phyloP scores from a whole-genome alignment of 2,113 vertebrate genomes.

The Bujurquina vittata region DNA sequence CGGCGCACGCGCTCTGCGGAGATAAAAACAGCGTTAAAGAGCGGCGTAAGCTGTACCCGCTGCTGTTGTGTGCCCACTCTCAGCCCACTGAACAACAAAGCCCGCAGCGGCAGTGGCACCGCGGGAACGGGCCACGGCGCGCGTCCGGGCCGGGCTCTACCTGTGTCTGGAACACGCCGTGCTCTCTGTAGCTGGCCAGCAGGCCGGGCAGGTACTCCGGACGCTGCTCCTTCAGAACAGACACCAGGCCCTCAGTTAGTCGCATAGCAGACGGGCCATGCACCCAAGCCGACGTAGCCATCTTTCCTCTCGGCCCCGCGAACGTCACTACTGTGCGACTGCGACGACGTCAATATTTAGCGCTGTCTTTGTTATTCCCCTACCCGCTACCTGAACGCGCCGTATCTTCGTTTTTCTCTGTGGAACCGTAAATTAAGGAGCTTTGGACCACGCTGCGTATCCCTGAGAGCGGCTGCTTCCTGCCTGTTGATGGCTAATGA shows the following conservation, averaged over 20 bases:
- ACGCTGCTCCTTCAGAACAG: slow-evolving; percentile 78
- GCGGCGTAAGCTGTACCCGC: background rate
- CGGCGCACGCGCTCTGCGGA: slow-evolving; percentile 77
- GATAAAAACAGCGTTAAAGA: background rate
- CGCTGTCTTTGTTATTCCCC: slow-evolving; percentile 7
- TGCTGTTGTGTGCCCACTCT: background rate
- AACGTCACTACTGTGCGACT: slow-evolving; percentile 56
- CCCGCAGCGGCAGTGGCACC: background rate
- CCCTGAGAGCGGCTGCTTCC: background rate
- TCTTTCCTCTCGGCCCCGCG: slow-evolving; percentile 54
- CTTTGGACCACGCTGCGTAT: fast-evolving
- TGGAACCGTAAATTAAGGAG: background rate
- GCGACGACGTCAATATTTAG: background rate
- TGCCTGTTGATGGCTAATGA: slow-evolving; percentile 79
- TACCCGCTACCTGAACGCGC: fast-evolving
- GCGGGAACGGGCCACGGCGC: background rate
- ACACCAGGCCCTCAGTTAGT: slow-evolving; percentile 79
- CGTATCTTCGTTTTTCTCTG: too few relatives aligned
- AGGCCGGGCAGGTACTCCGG: slow-evolving; percentile 75
- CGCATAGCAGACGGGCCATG: slow-evolving; percentile 76
- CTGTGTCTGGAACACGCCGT: slow-evolving; percentile 78
- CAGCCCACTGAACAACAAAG: slow-evolving; percentile 22
- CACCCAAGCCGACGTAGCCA: slow-evolving; percentile 80
- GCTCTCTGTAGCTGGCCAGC: slow-evolving; percentile 78
- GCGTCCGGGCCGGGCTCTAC: slow-evolving; percentile 35